A percentile compares a stretch with the other conserved stretches of the same genome.
phyloP scores from a whole-genome alignment of 35 echinoderm and acorn worm genomes.

The Ophioderma brevispina region DNA sequence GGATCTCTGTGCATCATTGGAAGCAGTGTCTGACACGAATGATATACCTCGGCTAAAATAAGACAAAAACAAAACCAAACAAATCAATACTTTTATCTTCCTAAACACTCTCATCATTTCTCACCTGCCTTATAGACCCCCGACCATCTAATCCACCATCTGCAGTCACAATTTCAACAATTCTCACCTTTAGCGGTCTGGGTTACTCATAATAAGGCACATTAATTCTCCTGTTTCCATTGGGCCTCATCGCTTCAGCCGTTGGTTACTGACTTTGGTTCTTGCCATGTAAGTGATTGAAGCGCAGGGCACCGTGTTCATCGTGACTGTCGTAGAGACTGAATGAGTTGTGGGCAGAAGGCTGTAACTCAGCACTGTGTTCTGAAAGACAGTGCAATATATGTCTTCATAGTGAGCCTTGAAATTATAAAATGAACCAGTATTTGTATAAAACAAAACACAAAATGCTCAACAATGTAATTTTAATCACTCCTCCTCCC shows the following conservation, averaged over 20 bases:
- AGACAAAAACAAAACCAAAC: too few relatives aligned
- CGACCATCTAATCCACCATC: slow-evolving; percentile 98
- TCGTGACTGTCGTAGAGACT: background rate
- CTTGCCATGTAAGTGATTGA: background rate
- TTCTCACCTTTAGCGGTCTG: slow-evolving; percentile 73
- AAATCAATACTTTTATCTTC: too few relatives aligned
- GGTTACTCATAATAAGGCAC: slow-evolving; percentile 85
- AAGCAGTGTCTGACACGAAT: too few relatives aligned
- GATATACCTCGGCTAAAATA: too few relatives aligned
- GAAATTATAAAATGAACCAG: too few relatives aligned
- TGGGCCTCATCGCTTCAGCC: slow-evolving; percentile 72
- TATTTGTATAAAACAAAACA: too few relatives aligned
- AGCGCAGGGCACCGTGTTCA: background rate
- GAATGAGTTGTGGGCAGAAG: background rate
- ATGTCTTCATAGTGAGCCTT: too few relatives aligned
- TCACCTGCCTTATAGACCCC: slow-evolving; percentile 86
- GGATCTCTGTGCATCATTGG: too few relatives aligned
- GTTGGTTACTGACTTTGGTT: slow-evolving; percentile 72
- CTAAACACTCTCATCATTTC: too few relatives aligned
- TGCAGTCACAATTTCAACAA: slow-evolving; percentile 80
- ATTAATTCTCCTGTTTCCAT: slow-evolving; percentile 84
- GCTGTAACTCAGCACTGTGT: background rate
- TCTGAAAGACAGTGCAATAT: background rate
- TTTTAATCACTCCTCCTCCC: too few relatives aligned
- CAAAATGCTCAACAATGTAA: too few relatives aligned